Evolutionary conservation across 2,888 invertebrate species (phyloP), one percentile per base, ranked within the genome.

Genomic region (Busseola fusca): DNA sequence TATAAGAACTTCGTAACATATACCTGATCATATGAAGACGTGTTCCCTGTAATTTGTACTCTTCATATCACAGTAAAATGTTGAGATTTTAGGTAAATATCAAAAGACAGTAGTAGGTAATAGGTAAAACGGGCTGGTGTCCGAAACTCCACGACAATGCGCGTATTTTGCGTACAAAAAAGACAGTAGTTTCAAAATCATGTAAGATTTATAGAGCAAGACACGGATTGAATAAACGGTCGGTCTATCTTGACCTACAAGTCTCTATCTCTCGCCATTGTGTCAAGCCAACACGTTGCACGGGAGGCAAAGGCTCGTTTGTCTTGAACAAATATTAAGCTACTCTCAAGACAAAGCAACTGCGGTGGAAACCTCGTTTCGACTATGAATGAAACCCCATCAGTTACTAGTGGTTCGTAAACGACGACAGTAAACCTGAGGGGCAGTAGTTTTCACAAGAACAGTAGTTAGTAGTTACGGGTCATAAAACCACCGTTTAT

Each of bases 301-400:
- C 25, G 42, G 67, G 16, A 54, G 63, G 78, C 68, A 56, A 48
- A 40, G 37, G 54, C 65, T 64, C 1, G 10, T n/a, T 10, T 12
- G 10, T 10, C n/a, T 48, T 50, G 30, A 78, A 60, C 70, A 67
- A 81, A 78, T 64, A 79, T 67, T 66, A 34, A 45, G 57, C 48
- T 59, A 66, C 54, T 59, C 37, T 60, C 52, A 30, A 59, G 48
- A 64, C 58, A 79, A 69, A 69, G 57, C 37, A 48, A 77, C 77
- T 59, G 82, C 58, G 58, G 81, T 69, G 25, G 45, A 58, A 68
- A 52, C 14, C 42, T 69, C 56, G 37, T 52, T 56, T 37, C 50
- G 27, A 62, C 76, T 76, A 69, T 76, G 63, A 81, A 81, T 66
- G 70, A 56, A 68, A 54, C 30, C 25, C 60, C 58, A 66, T 65